phyloP scores from a whole-genome alignment of 1,140 invertebrate species.

The Achroia grisella region DNA sequence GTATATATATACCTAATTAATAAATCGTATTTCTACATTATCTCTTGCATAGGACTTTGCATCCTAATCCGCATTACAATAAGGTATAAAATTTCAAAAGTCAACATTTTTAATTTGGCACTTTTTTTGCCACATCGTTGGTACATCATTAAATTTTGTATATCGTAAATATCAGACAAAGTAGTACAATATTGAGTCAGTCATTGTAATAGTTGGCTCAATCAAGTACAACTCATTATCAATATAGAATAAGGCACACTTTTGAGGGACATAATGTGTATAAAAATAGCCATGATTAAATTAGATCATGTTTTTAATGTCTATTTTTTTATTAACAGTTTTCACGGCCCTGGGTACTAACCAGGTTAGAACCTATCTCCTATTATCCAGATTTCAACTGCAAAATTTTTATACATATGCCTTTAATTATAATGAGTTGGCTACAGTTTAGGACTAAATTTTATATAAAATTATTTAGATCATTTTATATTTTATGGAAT shows the following conservation, averaged over 20 bases:
- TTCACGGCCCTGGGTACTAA: too few relatives aligned
- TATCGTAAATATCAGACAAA: neutral
- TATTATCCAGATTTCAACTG: too few relatives aligned
- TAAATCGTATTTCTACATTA: slow-evolving; percentile 9
- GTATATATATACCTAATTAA: slow-evolving; percentile 6
- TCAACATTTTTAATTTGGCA: slow-evolving; percentile 20
- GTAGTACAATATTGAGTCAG: neutral
- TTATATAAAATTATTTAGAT: too few relatives aligned
- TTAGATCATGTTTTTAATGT: too few relatives aligned
- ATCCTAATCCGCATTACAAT: neutral
- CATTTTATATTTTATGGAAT: too few relatives aligned
- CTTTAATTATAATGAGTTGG: too few relatives aligned
- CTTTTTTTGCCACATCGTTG: slow-evolving; percentile 18
- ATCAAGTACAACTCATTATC: neutral
- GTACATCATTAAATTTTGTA: neutral
- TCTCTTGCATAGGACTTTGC: slow-evolving; percentile 1
- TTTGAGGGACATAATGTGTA: slow-evolving; percentile 28
- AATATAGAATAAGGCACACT: slow-evolving; percentile 58
- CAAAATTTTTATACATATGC: too few relatives aligned
- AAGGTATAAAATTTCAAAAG: slow-evolving; percentile 6
- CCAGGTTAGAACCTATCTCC: too few relatives aligned
- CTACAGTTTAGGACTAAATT: too few relatives aligned
- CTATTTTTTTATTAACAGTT: too few relatives aligned
- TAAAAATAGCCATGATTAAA: too few relatives aligned
- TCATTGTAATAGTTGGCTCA: neutral